These are phyloP conservation scores for Myotis lucifugus DNA, from an alignment of 2,113 vertebrate species.

Conservation along the genomic window DNA sequence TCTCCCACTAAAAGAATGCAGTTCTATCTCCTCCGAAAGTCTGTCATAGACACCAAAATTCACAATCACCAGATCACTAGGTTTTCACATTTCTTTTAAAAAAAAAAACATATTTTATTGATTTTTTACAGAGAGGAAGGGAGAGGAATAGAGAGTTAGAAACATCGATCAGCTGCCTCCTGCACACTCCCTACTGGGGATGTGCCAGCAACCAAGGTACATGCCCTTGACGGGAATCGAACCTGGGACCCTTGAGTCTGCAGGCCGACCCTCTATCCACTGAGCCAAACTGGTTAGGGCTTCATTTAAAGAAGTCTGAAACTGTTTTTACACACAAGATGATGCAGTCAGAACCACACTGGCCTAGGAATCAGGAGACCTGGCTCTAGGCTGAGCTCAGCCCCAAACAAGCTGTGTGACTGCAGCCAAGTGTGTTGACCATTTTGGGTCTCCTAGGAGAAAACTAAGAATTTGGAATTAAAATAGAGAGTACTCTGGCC, in stretches of 20 bases:
- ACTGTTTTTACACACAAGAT: neutral
- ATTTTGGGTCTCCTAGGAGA: neutral
- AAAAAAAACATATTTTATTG: no score
- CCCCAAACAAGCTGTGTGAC: neutral
- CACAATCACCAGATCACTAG: neutral
- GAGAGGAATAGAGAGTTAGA: no score
- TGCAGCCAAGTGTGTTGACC: neutral
- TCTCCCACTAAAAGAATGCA: neutral
- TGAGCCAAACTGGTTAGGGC: no score
- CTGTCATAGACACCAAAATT: conserved; percentile 31
- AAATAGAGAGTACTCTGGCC: neutral
- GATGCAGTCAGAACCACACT: neutral
- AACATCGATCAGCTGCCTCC: no score
- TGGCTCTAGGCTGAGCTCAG: neutral
- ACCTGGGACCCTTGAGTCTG: no score
- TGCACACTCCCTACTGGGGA: no score
- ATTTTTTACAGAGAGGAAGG: no score
- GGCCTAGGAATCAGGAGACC: neutral
- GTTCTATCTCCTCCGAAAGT: neutral
- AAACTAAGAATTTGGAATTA: conserved; percentile 38
- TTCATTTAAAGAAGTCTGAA: neutral
- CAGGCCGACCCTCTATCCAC: no score
- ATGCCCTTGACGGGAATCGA: no score
- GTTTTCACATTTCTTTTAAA: neutral
- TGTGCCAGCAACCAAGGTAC: no score